Evolutionary conservation across 2,888 invertebrate species (phyloP), one percentile per base, ranked within the genome.

Genomic region (Nephrotoma appendiculata): DNA sequence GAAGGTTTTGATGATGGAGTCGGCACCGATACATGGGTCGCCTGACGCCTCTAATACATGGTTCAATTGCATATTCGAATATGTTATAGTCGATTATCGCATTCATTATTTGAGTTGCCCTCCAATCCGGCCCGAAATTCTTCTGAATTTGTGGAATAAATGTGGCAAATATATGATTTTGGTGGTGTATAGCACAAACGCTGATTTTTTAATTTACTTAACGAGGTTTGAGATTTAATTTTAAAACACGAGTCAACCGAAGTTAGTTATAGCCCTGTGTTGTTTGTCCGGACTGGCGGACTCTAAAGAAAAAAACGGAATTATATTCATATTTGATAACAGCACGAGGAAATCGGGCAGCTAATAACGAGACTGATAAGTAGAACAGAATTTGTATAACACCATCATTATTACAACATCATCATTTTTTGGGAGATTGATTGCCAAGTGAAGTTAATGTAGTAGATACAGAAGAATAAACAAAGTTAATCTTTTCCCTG

Each of bases 21-120:
- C 5, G 98, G 98, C 0, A 96, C 96, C 0, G 96, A 95, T 0
- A 94, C 95, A 86, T 98, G 98, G 98, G 98, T 97, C 0, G 94
- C 19, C 95, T n/a, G n/a, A n/a, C n/a, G n/a, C n/a, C 0, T 94
- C 95, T 89, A 90, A 92, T 4, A 92, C 93, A 15, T 99, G 98
- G 98, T 92, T 93, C 7, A 92, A 93, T 0, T 91, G 93, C 31
- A 93, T 98, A 44, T 94, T 93, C 89, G 98, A 99, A 92, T 96
- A 96, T 90, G 95, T 95, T 89, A 96, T n/a, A n/a, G n/a, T n/a
- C n/a, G 96, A 90, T 19, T 19, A 19, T 19, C 19, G 0, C 97
- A 95, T 90, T 93, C 96, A 0, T 92, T 98, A 88, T 93, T 98
- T 88, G 98, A 98, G 91, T 91, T 98, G 88, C 95, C 96, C 0